These are phyloP conservation scores for Galerucella pusilla DNA, from an alignment of 2,888 invertebrate genomes.

Conservation along the genomic window DNA sequence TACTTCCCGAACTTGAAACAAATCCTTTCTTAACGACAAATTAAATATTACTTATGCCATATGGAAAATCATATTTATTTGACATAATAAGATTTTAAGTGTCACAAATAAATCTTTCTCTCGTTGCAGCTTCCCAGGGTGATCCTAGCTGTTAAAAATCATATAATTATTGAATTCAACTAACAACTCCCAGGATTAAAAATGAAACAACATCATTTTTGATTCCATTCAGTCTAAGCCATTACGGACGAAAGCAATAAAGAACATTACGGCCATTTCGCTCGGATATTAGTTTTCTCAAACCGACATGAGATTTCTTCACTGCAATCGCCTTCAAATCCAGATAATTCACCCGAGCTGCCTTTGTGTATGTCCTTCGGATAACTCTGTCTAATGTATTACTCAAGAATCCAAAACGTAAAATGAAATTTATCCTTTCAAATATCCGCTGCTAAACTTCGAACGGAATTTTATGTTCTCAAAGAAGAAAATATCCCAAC, in stretches of 20 bases:
- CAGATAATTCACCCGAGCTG: conserved; percentile 8
- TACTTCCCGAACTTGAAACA: too few species aligned
- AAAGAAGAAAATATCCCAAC: neutral
- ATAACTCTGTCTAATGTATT: conserved; percentile 7
- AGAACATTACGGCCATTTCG: neutral
- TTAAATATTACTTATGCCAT: too few species aligned
- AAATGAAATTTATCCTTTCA: conserved; percentile 9
- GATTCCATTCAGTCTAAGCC: neutral
- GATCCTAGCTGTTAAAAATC: too few species aligned
- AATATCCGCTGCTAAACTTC: conserved; percentile 2
- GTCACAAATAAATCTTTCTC: too few species aligned
- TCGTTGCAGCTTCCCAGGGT: too few species aligned
- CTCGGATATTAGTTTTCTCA: conserved; percentile 6
- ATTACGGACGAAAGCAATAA: neutral
- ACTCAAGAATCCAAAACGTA: conserved; percentile 5
- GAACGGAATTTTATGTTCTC: neutral
- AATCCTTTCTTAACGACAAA: too few species aligned
- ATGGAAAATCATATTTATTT: too few species aligned
- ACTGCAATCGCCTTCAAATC: conserved; percentile 11
- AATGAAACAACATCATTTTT: neutral
- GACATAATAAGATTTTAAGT: too few species aligned
- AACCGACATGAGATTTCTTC: conserved; percentile 6
- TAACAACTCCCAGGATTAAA: too few species aligned
- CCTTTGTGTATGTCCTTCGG: conserved; percentile 4
- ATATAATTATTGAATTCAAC: too few species aligned